A percentile compares a stretch with the other conserved stretches of the same genome.
Evolutionary conservation across 2,113 vertebrate species (phyloP).

Genomic region (Nerophis ophidion): DNA sequence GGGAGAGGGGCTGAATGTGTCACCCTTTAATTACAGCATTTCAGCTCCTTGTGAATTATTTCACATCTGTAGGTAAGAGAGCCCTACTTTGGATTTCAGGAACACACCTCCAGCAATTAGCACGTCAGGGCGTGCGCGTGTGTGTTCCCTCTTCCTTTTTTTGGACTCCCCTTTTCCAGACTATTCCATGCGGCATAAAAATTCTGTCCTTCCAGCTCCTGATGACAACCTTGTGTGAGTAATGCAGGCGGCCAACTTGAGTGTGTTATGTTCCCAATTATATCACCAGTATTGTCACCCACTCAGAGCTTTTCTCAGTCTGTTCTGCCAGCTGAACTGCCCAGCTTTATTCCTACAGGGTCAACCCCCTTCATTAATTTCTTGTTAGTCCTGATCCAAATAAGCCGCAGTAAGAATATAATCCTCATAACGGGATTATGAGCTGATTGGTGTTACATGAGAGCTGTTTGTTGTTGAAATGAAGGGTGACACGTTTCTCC

Average conservation of each 20-base stretch:
- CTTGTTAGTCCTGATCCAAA: constrained; percentile 65
- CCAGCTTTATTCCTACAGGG: constrained; percentile 52
- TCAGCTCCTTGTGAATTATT: constrained; percentile 59
- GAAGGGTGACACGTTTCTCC: constrained; percentile 36
- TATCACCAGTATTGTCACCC: constrained; percentile 47
- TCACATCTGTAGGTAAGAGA: constrained; percentile 60
- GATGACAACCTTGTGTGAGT: constrained; percentile 28
- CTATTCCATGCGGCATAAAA: constrained; percentile 16
- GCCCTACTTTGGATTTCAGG: constrained; percentile 51
- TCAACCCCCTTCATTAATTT: constrained; percentile 66
- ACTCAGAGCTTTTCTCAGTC: constrained; percentile 41
- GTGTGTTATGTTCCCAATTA: constrained; percentile 52
- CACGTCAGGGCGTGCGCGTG: constrained; percentile 36
- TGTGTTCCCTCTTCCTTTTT: constrained; percentile 22
- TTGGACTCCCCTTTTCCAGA: constrained; percentile 9
- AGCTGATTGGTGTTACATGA: constrained; percentile 48
- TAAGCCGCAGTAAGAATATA: constrained; percentile 67
- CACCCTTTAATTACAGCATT: constrained; percentile 72
- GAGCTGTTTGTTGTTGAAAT: constrained; percentile 45
- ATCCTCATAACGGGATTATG: constrained; percentile 68
- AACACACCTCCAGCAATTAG: constrained; percentile 62
- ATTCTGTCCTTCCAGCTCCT: constrained; percentile 29
- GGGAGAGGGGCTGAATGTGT: constrained; percentile 68
- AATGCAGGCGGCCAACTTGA: constrained; percentile 24
- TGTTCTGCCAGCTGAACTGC: constrained; percentile 48